These are phyloP conservation scores for Microcebus griseorufus DNA, from an alignment of 2,113 vertebrate genomes.

Conservation along the genomic window DNA sequence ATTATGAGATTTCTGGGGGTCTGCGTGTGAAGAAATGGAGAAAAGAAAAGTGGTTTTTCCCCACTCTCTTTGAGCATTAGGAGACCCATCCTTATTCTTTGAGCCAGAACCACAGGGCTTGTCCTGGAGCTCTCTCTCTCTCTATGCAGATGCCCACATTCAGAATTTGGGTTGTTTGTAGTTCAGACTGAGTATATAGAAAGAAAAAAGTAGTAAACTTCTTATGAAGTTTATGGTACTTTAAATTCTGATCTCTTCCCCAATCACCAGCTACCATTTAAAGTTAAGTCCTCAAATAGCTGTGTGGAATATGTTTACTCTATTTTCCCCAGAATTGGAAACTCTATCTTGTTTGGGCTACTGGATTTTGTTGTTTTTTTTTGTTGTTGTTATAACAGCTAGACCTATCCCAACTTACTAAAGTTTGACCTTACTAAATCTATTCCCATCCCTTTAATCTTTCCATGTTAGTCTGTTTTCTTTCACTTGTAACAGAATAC, in stretches of 20 bases:
- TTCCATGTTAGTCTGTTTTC: too few relatives aligned
- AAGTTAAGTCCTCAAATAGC: not conserved
- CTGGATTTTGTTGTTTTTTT: not conserved
- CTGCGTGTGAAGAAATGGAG: not conserved
- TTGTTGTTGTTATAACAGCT: not conserved
- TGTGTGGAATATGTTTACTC: not conserved
- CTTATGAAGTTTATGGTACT: not conserved
- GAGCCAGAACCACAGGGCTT: not conserved
- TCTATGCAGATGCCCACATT: not conserved
- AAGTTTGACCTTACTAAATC: not conserved
- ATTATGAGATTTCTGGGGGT: not conserved
- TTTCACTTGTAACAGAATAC: too few relatives aligned
- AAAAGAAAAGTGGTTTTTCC: not conserved
- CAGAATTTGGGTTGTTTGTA: not conserved
- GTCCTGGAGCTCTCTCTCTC: not conserved
- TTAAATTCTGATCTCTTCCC: not conserved
- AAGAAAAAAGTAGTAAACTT: not conserved
- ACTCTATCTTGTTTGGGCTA: not conserved
- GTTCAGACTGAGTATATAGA: not conserved
- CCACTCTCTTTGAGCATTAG: not conserved
- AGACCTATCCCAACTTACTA: not conserved
- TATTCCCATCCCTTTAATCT: not conserved
- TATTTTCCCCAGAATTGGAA: not conserved
- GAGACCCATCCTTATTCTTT: not conserved
- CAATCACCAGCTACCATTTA: not conserved